Conservation (phyloP, 1,140 invertebrate genomes). For the Drosophila navojoa region DNA sequence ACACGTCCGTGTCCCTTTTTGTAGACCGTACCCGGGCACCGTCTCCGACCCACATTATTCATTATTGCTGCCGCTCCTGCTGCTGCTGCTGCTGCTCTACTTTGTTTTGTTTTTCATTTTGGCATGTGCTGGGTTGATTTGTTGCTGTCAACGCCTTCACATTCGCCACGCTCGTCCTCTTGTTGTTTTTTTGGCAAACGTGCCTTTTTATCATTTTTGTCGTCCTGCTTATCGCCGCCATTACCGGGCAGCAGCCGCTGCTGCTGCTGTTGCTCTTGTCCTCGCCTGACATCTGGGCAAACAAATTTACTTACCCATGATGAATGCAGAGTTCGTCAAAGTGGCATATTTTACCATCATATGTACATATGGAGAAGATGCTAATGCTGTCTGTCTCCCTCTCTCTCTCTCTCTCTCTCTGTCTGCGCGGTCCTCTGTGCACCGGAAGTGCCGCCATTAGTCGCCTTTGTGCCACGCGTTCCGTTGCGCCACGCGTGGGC, state of each 20-base stretch:
- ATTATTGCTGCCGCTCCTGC: slow-evolving; percentile 38
- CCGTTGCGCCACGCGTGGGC: slow-evolving; percentile 15
- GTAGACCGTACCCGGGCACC: background rate
- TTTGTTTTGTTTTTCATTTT: slow-evolving; percentile 59
- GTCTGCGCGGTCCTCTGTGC: slow-evolving; percentile 28
- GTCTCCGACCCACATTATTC: slow-evolving; percentile 74
- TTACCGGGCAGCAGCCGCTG: slow-evolving; percentile 46
- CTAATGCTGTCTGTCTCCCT: slow-evolving; percentile 1
- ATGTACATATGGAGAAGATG: background rate
- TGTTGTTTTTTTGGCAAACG: slow-evolving; percentile 69
- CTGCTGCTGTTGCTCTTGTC: background rate
- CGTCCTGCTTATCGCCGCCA: slow-evolving; percentile 67
- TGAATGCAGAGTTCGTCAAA: slow-evolving; percentile 71
- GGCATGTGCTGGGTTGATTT: slow-evolving; percentile 60
- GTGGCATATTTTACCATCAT: slow-evolving; percentile 29
- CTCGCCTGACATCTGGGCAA: slow-evolving; percentile 57
- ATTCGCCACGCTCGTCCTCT: slow-evolving; percentile 35
- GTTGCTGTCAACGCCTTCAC: slow-evolving; percentile 59
- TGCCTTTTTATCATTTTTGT: slow-evolving; percentile 81
- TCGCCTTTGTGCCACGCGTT: slow-evolving; percentile 66
- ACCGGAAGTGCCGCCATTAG: slow-evolving; percentile 80
- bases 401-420: slow-evolving; percentile 4
- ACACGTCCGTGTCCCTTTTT: slow-evolving; percentile 29
- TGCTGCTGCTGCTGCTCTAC: slow-evolving; percentile 6
- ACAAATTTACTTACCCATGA: slow-evolving; percentile 81